Conservation (phyloP, 2,113 vertebrate genomes). For the Urocynchramus pylzowi region DNA sequence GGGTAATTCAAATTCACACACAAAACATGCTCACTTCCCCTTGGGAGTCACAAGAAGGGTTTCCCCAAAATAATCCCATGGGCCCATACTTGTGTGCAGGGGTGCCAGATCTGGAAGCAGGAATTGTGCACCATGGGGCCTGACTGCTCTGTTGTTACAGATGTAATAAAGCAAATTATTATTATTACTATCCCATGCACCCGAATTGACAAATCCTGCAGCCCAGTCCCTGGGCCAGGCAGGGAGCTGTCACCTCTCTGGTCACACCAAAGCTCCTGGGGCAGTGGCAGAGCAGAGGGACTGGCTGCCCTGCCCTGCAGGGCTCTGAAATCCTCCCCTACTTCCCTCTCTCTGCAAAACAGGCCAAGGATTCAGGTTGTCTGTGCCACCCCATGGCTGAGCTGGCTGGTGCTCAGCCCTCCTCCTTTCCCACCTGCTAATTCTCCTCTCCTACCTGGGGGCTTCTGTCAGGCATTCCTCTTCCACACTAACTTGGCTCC, state of each 20-base stretch:
- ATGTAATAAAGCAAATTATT: neutral
- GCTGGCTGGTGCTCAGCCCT: neutral
- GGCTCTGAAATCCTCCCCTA: neutral
- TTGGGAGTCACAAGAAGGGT: neutral
- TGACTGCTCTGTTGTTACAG: neutral
- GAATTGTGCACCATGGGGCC: neutral
- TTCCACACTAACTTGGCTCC: neutral
- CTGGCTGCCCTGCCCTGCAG: fast-evolving
- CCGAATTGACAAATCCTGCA: neutral
- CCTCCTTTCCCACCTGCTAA: neutral
- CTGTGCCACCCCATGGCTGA: fast-evolving
- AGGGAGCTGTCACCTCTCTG: neutral
- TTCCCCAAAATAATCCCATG: neutral
- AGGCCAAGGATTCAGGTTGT: neutral
- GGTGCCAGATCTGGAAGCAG: neutral
- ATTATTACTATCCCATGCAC: neutral
- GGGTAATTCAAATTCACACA: neutral
- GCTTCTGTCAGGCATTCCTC: neutral
- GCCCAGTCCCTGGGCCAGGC: neutral
- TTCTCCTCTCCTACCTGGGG: neutral
- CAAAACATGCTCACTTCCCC: fast-evolving
- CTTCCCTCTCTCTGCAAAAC: neutral
- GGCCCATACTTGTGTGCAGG: fast-evolving
- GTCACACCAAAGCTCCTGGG: neutral
- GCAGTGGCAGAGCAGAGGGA: neutral